These are phyloP conservation scores for Hypomesus transpacificus DNA, from an alignment of 2,113 vertebrate species.

Conservation along the genomic window DNA sequence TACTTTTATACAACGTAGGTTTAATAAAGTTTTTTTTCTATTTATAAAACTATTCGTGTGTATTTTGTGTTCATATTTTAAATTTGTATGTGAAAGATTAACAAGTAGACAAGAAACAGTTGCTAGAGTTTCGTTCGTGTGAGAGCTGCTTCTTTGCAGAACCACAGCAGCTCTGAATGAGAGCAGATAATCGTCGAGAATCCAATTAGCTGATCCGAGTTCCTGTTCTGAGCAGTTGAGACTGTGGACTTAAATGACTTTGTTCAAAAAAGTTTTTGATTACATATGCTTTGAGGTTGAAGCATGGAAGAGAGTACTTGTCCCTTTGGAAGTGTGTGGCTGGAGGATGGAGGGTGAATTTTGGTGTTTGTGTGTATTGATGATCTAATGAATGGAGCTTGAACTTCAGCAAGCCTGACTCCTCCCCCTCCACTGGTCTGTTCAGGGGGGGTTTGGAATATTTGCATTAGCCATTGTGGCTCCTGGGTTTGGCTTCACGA, in stretches of 20 bases:
- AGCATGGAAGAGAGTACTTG: not conserved
- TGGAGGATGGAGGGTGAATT: not conserved
- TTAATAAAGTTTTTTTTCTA: too few species aligned
- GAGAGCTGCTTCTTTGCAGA: too few species aligned
- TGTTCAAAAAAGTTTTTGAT: not conserved
- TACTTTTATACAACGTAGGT: not conserved
- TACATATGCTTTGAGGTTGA: not conserved
- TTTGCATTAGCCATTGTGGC: constrained; percentile 49
- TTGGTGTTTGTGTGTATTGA: not conserved
- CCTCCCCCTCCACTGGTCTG: constrained; percentile 16
- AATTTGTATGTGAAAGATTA: too few species aligned
- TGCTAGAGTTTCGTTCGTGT: too few species aligned
- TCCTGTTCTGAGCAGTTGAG: too few species aligned
- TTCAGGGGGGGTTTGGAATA: constrained; percentile 31
- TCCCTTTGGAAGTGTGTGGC: not conserved
- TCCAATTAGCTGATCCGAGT: too few species aligned
- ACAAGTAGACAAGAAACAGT: too few species aligned
- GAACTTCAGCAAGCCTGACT: constrained; percentile 14
- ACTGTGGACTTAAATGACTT: not conserved
- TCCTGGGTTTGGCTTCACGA: constrained; percentile 41
- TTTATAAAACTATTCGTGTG: too few species aligned
- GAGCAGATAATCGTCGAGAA: too few species aligned
- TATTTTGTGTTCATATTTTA: too few species aligned
- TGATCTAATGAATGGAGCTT: constrained; percentile 21
- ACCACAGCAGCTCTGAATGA: too few species aligned